These are phyloP conservation scores for Rhagologus leucostigma DNA, from an alignment of 2,113 vertebrate species.

Conservation along the genomic window DNA sequence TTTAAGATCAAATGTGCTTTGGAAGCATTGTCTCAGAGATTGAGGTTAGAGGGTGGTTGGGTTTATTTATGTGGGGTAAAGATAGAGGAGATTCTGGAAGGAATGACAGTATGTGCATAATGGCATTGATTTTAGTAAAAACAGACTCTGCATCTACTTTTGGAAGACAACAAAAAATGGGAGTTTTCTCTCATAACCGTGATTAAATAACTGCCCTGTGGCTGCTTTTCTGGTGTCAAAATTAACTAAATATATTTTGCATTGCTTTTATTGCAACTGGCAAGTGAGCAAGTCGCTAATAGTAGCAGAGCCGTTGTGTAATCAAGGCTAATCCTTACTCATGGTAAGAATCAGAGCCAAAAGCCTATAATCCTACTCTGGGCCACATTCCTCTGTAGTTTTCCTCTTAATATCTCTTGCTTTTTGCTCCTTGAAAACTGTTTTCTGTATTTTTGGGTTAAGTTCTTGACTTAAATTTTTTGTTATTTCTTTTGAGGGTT, in stretches of 20 bases:
- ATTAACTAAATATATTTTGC: not conserved
- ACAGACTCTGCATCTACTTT: not conserved
- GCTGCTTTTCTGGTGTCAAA: slow-evolving; percentile 19
- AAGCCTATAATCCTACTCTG: slow-evolving; percentile 19
- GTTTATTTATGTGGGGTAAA: not conserved
- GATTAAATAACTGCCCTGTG: not conserved
- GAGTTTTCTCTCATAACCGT: not conserved
- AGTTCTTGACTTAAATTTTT: not conserved
- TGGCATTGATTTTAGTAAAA: not conserved
- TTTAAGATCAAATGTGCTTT: not conserved
- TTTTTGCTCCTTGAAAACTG: not conserved
- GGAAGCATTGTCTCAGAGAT: not conserved
- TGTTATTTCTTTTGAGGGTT: not conserved
- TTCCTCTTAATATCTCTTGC: not conserved
- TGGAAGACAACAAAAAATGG: not conserved
- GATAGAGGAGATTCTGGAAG: not conserved
- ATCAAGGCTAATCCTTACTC: slow-evolving; percentile 49
- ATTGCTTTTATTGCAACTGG: slow-evolving; percentile 5
- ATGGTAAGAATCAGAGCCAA: slow-evolving; percentile 27
- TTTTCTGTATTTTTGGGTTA: not conserved
- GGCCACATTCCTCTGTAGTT: not conserved
- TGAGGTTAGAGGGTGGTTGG: not conserved
- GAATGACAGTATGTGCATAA: not conserved
- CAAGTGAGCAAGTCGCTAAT: slow-evolving; percentile 30
- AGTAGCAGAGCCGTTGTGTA: slow-evolving; percentile 34